Base-by-base conservation (phyloP, 2,113 vertebrate species). In the Ornithorhynchus anatinus region DNA sequence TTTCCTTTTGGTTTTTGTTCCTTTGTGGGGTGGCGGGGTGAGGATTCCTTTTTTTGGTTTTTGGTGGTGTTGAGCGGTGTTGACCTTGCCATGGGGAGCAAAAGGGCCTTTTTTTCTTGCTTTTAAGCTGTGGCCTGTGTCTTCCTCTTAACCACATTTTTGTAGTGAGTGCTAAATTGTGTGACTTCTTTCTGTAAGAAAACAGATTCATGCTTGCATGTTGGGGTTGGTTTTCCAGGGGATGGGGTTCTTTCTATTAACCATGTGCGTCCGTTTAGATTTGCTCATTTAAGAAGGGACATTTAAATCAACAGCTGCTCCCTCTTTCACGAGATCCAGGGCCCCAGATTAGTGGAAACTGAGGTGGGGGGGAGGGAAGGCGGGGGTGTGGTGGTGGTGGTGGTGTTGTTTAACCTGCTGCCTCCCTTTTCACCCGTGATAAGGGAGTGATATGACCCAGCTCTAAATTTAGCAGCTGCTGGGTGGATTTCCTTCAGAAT, bases 141-240 rank as follows among this genome's bases (percentile, higher is more conserved):
- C 72, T 92, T 94, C 88, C 87, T 89, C 86, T 93, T 94, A 94
- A 94, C 91, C 83, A 9, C 73, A 89, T 87, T 89, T 83, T 90
- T 96, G 95, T 95, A 95, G 93, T 97, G 96, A 95, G 93, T 96
- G 95, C 92, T 91, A 83, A 94, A 87, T 91, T 84, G 92, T 96
- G 95, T 97, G 94, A 88, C 69, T 86, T 92, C 84, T 84, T 83
- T 92, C 82, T 92, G 81, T 89, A 84, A 94, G 92, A 89, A 89
- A 91, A 86, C 87, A 90, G 85, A 94, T 89, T 85, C 89, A 84
- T 92, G 90, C 93, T 92, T 96, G 96, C 93, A 94, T 96, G 93
- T 90, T 86, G 88, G 82, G 79, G 84, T 80, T 85, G 77, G 62
- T 91, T 86, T 90, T 89, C 87, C 81, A 74, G 84, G 84, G 80